A percentile compares a stretch with the other conserved stretches of the same genome.
phyloP scores from a whole-genome alignment of 2,113 vertebrate genomes.

The Regulus satrapa region DNA sequence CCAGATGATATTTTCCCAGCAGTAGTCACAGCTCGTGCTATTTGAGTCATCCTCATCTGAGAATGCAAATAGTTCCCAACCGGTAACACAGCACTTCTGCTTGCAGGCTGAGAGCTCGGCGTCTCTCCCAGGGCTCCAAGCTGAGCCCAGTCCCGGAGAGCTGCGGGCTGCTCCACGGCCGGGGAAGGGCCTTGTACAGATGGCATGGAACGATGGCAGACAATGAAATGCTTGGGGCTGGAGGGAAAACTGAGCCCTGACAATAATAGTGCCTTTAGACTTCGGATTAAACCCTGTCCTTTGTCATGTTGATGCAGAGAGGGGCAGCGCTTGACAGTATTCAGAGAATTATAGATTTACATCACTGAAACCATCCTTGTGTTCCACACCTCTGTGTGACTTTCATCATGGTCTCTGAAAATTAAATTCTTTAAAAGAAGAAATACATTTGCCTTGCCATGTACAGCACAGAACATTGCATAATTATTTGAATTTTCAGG shows the following conservation, averaged over 20 bases:
- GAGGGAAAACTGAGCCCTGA: neutral
- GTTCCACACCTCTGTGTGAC: neutral
- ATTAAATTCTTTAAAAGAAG: neutral
- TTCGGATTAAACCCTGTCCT: neutral
- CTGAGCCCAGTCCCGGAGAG: neutral
- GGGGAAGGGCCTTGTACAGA: neutral
- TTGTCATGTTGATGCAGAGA: neutral
- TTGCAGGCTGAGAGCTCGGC: neutral
- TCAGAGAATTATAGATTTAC: neutral
- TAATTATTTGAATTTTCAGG: neutral
- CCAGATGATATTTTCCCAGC: slow-evolving; percentile 51
- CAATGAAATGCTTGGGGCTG: neutral
- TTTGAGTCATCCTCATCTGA: slow-evolving; percentile 53
- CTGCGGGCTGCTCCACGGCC: accelerated
- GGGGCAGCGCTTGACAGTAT: neutral
- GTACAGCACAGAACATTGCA: neutral
- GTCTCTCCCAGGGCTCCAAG: neutral
- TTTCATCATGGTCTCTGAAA: neutral
- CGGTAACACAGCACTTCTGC: neutral
- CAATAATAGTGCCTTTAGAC: neutral
- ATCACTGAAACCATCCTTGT: neutral
- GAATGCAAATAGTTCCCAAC: slow-evolving; percentile 5
- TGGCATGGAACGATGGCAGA: neutral
- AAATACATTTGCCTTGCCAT: neutral
- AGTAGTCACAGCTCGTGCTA: slow-evolving; percentile 45